Percentiles rank a stretch among this genome's conserved stretches.
Conservation (phyloP, 1,140 invertebrate genomes). For the Pollicipes pollicipes region DNA sequence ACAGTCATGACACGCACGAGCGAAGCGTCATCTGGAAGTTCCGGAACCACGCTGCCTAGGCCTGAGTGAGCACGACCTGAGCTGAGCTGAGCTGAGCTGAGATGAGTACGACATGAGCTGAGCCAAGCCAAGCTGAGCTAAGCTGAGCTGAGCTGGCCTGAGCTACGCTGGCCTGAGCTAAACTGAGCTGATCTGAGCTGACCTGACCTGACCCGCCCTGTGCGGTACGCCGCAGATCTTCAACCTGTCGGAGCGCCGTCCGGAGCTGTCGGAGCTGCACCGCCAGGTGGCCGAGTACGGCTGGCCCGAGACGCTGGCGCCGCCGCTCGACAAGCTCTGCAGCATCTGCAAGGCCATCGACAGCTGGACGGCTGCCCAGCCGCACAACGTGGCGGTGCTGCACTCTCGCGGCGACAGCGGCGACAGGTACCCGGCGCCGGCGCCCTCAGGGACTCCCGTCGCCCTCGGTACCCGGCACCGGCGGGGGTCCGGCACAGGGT, state of each 20-base stretch:
- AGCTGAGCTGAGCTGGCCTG: too few relatives aligned
- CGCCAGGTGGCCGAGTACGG: slow-evolving; percentile 46
- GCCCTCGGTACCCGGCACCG: not conserved
- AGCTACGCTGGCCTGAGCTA: too few relatives aligned
- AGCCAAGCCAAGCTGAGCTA: too few relatives aligned
- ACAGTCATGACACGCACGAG: too few relatives aligned
- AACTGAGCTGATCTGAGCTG: too few relatives aligned
- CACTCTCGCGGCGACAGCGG: slow-evolving; percentile 53
- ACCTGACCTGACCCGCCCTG: too few relatives aligned
- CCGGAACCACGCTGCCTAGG: too few relatives aligned
- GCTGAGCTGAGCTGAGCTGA: too few relatives aligned
- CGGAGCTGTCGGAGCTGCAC: slow-evolving; percentile 32
- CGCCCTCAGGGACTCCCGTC: too few relatives aligned
- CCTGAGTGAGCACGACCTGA: too few relatives aligned
- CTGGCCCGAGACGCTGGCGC: slow-evolving; percentile 67
- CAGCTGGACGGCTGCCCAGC: slow-evolving; percentile 61
- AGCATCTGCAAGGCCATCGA: slow-evolving; percentile 81
- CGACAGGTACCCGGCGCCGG: not conserved
- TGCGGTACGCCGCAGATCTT: slow-evolving; percentile 63
- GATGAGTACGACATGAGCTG: too few relatives aligned
- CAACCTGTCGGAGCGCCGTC: slow-evolving; percentile 49
- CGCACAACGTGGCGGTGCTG: slow-evolving; percentile 61
- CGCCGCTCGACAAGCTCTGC: slow-evolving; percentile 71
- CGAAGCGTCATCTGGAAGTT: too few relatives aligned
- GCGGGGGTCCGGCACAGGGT: not conserved